A percentile compares a stretch with the other conserved stretches of the same genome.
phyloP scores from a whole-genome alignment of 2,113 vertebrate species.

The Gallinago paraguaiae region DNA sequence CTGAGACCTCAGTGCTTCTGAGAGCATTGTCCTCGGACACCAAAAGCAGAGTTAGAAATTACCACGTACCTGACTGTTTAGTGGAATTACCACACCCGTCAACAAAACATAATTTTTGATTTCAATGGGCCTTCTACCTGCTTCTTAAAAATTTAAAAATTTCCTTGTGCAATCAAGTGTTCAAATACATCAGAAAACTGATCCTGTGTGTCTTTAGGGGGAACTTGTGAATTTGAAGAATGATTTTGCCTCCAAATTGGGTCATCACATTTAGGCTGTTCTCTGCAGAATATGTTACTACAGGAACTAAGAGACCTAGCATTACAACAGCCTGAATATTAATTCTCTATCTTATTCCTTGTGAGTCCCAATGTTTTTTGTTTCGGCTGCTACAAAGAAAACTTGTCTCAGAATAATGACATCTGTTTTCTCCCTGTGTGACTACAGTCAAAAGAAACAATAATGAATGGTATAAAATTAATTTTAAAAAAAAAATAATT shows the following conservation, averaged over 20 bases:
- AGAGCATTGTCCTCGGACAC: not conserved
- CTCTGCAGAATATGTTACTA: not conserved
- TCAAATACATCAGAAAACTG: not conserved
- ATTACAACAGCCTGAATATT: not conserved
- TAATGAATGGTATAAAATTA: not conserved
- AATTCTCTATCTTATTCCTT: not conserved
- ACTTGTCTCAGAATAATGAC: not conserved
- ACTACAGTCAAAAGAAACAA: not conserved
- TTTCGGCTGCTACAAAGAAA: not conserved
- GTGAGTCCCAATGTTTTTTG: not conserved
- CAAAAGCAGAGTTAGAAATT: not conserved
- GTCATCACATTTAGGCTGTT: not conserved
- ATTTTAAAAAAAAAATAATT: not conserved
- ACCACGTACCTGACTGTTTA: not conserved
- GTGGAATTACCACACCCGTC: not conserved
- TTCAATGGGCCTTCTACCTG: not conserved
- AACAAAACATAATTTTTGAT: not conserved
- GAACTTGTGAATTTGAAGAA: not conserved
- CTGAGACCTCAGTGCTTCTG: not conserved
- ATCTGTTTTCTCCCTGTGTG: not conserved
- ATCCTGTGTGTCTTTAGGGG: not conserved
- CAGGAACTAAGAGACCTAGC: not conserved
- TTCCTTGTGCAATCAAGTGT: not conserved
- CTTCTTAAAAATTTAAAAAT: not conserved
- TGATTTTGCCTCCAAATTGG: not conserved